Conservation (phyloP, 2,113 vertebrate genomes). For the Salvator merianae region DNA sequence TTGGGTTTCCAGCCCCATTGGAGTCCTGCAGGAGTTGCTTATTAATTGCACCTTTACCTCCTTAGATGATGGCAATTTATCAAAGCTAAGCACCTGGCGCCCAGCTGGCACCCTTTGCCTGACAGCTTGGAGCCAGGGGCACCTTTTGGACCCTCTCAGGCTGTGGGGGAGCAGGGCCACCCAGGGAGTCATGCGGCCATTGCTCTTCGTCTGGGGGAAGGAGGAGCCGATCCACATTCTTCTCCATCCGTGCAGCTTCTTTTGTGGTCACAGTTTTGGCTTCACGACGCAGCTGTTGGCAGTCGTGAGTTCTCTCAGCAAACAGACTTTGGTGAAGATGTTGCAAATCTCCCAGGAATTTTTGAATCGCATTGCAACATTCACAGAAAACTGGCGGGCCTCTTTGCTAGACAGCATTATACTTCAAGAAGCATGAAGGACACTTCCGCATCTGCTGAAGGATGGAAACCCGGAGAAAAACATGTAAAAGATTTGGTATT, state of each 20-base stretch:
- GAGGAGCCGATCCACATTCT: slow-evolving; percentile 4
- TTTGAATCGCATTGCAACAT: neutral
- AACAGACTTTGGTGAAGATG: slow-evolving; percentile 26
- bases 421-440: too few species aligned
- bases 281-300: slow-evolving; percentile 55
- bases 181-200: slow-evolving; percentile 26
- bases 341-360: slow-evolving; percentile 33
- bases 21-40: slow-evolving; percentile 31
- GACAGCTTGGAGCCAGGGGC: slow-evolving; percentile 31
- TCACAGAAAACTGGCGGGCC: slow-evolving; percentile 4
- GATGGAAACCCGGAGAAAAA: too few species aligned
- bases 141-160: slow-evolving; percentile 11
- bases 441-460: too few species aligned
- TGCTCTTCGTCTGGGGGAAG: slow-evolving; percentile 13
- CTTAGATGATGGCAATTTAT: slow-evolving; percentile 10
- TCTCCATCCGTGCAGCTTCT: slow-evolving; percentile 3
- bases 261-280: slow-evolving; percentile 32
- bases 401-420: too few species aligned
- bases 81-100: slow-evolving; percentile 19
- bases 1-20: neutral
- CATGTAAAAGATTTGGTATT: too few species aligned
- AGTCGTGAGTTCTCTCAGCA: slow-evolving; percentile 24
- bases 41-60: slow-evolving; percentile 40
- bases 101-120: slow-evolving; percentile 8
- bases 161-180: slow-evolving; percentile 32